These are phyloP conservation scores for Dendrolimus houi DNA, from an alignment of 2,888 invertebrate genomes.

Conservation along the genomic window DNA sequence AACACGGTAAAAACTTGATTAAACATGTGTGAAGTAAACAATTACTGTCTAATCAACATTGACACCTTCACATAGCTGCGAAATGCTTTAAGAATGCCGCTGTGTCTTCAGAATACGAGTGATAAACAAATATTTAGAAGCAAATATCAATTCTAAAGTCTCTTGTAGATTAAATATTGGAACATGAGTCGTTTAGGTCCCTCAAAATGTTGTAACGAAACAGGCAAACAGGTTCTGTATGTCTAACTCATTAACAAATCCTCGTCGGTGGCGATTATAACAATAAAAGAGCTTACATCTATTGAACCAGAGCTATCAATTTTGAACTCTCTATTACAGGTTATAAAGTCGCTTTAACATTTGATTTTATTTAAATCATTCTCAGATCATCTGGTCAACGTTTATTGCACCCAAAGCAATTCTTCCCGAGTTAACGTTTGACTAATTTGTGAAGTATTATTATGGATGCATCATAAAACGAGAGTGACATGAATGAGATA, in stretches of 20 bases:
- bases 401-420: constrained; percentile 71
- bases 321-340: constrained; percentile 14
- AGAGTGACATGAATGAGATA: constrained; percentile 38
- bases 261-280: constrained; percentile 30
- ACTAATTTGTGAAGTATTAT: constrained; percentile 73
- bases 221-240: constrained; percentile 63
- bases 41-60: constrained; percentile 32
- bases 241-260: constrained; percentile 67
- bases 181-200: constrained; percentile 61
- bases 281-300: constrained; percentile 19
- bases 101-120: constrained; percentile 39
- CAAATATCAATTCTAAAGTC: constrained; percentile 65
- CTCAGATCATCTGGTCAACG: constrained; percentile 53
- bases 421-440: constrained; percentile 65
- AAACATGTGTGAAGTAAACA: constrained; percentile 6
- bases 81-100: constrained; percentile 47
- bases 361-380: constrained; percentile 38
- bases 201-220: constrained; percentile 68
- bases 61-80: constrained; percentile 53
- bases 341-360: constrained; percentile 16
- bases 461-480: constrained; percentile 55
- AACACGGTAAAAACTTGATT: constrained; percentile 3
- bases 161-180: constrained; percentile 67
- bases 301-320: constrained; percentile 3
- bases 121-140: constrained; percentile 64